phyloP scores from a whole-genome alignment of 2,113 vertebrate species.

The Patagioenas fasciata region DNA sequence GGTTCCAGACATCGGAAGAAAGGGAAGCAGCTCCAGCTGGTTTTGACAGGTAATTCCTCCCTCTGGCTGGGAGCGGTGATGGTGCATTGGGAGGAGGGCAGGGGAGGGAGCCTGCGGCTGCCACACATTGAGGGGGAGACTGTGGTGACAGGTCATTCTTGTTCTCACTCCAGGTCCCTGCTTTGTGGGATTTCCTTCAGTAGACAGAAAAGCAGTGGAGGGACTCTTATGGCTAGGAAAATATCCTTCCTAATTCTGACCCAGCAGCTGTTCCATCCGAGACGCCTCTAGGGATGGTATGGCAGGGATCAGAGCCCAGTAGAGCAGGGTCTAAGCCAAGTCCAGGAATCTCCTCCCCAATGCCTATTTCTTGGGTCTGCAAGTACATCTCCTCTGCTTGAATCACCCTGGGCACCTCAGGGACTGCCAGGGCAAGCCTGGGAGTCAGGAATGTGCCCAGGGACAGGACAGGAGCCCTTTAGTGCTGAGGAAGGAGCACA shows the following conservation, averaged over 20 bases:
- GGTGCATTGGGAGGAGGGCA: neutral
- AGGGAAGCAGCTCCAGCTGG: conserved; percentile 42
- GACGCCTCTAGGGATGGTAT: conserved; percentile 44
- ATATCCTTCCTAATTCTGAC: conserved; percentile 59
- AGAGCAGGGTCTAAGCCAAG: conserved; percentile 21
- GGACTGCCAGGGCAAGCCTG: neutral
- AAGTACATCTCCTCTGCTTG: neutral
- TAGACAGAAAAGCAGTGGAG: neutral
- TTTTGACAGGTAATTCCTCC: conserved; percentile 59
- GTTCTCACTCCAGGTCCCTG: neutral
- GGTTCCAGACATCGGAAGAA: conserved; percentile 13
- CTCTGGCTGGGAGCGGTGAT: neutral
- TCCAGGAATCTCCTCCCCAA: neutral
- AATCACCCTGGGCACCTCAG: neutral
- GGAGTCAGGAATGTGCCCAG: neutral
- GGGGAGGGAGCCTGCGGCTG: neutral
- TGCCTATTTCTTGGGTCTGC: neutral
- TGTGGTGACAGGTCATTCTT: neutral
- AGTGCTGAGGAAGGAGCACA: neutral
- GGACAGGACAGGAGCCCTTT: neutral
- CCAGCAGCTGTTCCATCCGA: conserved; percentile 56
- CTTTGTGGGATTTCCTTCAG: conserved; percentile 17
- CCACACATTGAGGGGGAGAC: neutral
- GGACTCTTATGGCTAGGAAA: conserved; percentile 34
- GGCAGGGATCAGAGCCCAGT: conserved; percentile 34